Evolutionary conservation across 1,140 invertebrate genomes (phyloP).

Genomic region (Pentalonia nigronervosa): DNA sequence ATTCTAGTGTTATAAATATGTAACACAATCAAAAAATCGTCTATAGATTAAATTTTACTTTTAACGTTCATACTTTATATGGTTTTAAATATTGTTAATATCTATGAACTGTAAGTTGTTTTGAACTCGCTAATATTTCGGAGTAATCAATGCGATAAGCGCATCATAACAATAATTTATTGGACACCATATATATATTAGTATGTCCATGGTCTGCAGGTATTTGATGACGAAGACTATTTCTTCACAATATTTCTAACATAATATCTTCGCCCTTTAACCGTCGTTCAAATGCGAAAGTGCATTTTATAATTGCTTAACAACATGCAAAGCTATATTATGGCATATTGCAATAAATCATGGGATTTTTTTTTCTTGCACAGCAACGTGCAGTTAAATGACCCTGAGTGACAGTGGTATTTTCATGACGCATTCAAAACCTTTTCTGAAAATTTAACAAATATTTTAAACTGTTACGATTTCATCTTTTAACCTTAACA

Average conservation of each 20-base stretch:
- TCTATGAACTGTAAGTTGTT: neutral
- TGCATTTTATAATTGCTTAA: neutral
- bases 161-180: neutral
- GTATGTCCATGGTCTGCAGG: neutral
- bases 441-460: neutral
- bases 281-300: neutral
- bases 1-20: neutral
- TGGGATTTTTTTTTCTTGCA: neutral
- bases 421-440: conserved; percentile 29
- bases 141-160: neutral
- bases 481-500: conserved; percentile 15
- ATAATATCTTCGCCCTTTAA: neutral
- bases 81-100: neutral
- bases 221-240: neutral
- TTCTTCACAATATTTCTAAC: neutral
- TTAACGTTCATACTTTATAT: neutral
- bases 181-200: neutral
- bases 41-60: neutral
- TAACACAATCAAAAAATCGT: neutral
- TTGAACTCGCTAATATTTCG: neutral
- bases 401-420: conserved; percentile 13
- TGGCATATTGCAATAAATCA: neutral
- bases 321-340: neutral
- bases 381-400: neutral
- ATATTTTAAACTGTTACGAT: conserved; percentile 12